Percentiles rank a stretch among this genome's conserved stretches.
phyloP scores from a whole-genome alignment of 2,888 invertebrate species.

The Minunthozetes semirufus region DNA sequence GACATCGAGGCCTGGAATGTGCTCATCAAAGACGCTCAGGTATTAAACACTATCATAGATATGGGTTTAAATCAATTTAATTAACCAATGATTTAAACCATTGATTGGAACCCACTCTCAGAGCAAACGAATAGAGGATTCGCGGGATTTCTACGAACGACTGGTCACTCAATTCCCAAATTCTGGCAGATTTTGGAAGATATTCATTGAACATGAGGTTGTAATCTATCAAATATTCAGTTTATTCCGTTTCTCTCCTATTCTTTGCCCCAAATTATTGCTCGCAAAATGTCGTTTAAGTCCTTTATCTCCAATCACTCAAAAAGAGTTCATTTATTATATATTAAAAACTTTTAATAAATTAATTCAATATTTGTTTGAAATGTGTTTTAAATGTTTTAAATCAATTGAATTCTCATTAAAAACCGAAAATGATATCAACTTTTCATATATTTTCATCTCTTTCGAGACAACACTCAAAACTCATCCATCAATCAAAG shows the following conservation, averaged over 20 bases:
- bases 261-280: background rate
- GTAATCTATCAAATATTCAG: constrained; percentile 27
- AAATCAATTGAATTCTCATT: background rate
- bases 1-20: constrained; percentile 98
- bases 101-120: constrained; percentile 16
- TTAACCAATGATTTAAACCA: constrained; percentile 22
- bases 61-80: constrained; percentile 56
- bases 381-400: background rate
- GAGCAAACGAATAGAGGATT: constrained; percentile 60
- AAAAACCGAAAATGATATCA: background rate
- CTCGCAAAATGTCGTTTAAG: too few species aligned
- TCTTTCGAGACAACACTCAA: too few species aligned
- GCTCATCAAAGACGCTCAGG: constrained; percentile 66
- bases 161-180: constrained; percentile 91
- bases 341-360: background rate
- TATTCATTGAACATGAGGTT: constrained; percentile 96
- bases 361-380: background rate
- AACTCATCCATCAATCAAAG: too few species aligned
- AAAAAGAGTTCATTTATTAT: background rate
- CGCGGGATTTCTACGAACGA: constrained; percentile 83
- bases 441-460: too few species aligned
- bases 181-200: constrained; percentile 96
- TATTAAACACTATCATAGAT: constrained; percentile 46
- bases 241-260: constrained; percentile 25
- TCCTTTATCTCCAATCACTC: background rate